A percentile compares a stretch with the other conserved stretches of the same genome.
phyloP scores from a whole-genome alignment of 2,113 vertebrate genomes.

The Pardalotus punctatus region DNA sequence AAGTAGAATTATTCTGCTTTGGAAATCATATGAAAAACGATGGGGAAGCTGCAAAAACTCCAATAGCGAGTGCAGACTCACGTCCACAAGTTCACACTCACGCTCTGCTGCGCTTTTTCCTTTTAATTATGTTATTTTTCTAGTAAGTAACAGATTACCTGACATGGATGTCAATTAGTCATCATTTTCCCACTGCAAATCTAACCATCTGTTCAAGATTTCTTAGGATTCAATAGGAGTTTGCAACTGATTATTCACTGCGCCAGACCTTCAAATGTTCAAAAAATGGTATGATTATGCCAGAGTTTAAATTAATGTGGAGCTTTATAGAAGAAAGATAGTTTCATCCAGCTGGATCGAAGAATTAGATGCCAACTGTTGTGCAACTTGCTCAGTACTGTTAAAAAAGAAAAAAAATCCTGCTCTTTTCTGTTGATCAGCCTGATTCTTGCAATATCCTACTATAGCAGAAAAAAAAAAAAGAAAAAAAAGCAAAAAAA shows the following conservation, averaged over 20 bases:
- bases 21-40: background rate
- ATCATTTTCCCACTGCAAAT: slow-evolving; percentile 3
- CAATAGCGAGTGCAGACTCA: background rate
- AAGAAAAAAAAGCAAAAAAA: background rate
- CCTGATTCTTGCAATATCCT: background rate
- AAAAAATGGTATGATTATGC: background rate
- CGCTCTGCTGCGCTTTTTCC: background rate
- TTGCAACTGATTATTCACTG: background rate
- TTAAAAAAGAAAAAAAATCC: background rate
- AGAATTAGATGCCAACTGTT: background rate
- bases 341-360: background rate
- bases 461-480: background rate
- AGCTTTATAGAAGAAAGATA: background rate
- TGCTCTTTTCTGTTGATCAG: background rate
- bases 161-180: slow-evolving; percentile 36
- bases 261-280: background rate
- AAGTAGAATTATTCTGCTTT: background rate
- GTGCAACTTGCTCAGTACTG: background rate
- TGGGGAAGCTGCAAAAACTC: background rate
- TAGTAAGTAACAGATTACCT: slow-evolving; percentile 26
- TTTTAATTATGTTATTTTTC: slow-evolving; percentile 29
- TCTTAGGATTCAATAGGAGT: background rate
- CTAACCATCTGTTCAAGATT: slow-evolving; percentile 12
- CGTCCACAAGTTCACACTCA: background rate
- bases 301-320: background rate